Evolutionary conservation across 1,140 invertebrate genomes (phyloP), one percentile per base, ranked within the genome.

Genomic region (Aphidius gifuensis): DNA sequence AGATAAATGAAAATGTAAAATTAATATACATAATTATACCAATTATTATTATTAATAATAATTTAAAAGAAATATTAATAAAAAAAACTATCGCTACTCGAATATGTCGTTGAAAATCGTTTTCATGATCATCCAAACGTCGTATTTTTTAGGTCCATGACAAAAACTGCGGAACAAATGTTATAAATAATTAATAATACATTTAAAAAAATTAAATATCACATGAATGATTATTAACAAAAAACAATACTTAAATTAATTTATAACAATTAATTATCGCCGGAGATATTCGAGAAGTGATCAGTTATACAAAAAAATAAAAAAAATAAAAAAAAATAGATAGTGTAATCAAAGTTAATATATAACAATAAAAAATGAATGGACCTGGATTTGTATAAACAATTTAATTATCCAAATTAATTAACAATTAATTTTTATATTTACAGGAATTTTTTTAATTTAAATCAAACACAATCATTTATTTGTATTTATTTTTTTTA

Each of bases 341-440:
- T 75, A 75, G 71, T 70, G 69, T 77, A 75, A 75, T 74, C 68
- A 76, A 74, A 73, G 70, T 74, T 72, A 74, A 72, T 71, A 75
- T 74, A 74, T 74, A 74, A 74, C 75, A 75, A 74, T 74, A 74
- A 74, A 75, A 75, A 75, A 75, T 74, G 66, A 74, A 74, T 75
- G 68, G 68, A 75, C 68, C 73, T 73, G 66, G 69, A 72, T 44
- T n/a, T 67, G 45, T 61, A 40, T 9, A 61, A 58, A 43, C 38
- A 55, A 11, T 60, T 53, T 61, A 55, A 39, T 46, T 55, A 55
- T 55, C 55, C 39, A 45, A 55, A 55, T 47, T 40, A 39, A 6
- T 43, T 51, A 42, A 47, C 11, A 16, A 38, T 53, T 55, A 47
- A 53, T 38, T 6, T 53, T 0, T 38, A 53, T 51, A 32, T 38